phyloP scores from a whole-genome alignment of 1,140 invertebrate species.

The Nebria ingens region DNA sequence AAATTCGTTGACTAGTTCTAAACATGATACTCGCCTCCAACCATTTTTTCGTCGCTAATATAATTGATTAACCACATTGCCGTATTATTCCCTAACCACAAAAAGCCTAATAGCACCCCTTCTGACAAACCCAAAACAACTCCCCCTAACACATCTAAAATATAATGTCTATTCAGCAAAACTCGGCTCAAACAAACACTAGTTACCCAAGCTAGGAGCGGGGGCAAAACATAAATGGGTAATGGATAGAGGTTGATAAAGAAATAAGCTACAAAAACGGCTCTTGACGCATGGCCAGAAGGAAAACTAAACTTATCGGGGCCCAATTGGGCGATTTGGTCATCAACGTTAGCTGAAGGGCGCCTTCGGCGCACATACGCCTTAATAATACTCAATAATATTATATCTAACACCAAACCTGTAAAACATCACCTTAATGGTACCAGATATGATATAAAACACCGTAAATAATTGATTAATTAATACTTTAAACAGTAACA shows the following conservation, averaged over 20 bases:
- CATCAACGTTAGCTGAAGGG: constrained; percentile 57
- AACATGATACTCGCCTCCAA: constrained; percentile 45
- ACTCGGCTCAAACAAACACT: constrained; percentile 70
- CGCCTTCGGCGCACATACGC: constrained; percentile 63
- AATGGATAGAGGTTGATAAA: constrained; percentile 53
- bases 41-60: constrained; percentile 45
- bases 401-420: constrained; percentile 79
- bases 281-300: constrained; percentile 88
- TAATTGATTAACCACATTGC: constrained; percentile 39
- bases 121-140: constrained; percentile 63
- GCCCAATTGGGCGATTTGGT: constrained; percentile 42
- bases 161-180: constrained; percentile 71
- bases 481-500: constrained; percentile 11
- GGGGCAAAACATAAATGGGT: constrained; percentile 44
- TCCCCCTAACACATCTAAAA: constrained; percentile 77
- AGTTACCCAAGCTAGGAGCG: constrained; percentile 62
- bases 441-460: background rate
- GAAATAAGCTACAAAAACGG: constrained; percentile 64
- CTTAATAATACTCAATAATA: constrained; percentile 74
- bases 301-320: constrained; percentile 92
- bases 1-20: too few species aligned
- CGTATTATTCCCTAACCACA: constrained; percentile 54
- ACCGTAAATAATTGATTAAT: constrained; percentile 5
- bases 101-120: constrained; percentile 48
- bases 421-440: constrained; percentile 31